Evolutionary conservation across 2,888 invertebrate species (phyloP).

Genomic region (Himalopsyche japonica): DNA sequence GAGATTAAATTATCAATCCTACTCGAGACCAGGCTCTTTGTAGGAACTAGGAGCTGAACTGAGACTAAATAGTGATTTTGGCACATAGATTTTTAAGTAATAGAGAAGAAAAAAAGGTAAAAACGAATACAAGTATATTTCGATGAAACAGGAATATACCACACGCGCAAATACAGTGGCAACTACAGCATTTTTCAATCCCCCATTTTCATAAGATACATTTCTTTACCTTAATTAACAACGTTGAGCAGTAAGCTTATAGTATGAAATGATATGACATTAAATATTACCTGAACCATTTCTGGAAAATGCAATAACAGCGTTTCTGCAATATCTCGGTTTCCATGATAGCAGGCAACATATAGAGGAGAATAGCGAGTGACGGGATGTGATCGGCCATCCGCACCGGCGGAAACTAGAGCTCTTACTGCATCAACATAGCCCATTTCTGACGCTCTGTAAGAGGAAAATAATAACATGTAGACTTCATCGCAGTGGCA

Average conservation of each 20-base stretch:
- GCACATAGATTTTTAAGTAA: too few relatives aligned
- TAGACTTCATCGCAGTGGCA: neutral
- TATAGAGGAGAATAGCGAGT: slow-evolving; percentile 93
- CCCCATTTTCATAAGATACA: too few relatives aligned
- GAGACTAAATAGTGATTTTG: too few relatives aligned
- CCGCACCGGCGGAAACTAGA: slow-evolving; percentile 80
- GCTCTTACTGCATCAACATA: slow-evolving; percentile 75
- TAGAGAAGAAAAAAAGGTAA: too few relatives aligned
- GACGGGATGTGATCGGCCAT: slow-evolving; percentile 86
- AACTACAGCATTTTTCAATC: too few relatives aligned
- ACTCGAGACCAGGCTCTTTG: too few relatives aligned
- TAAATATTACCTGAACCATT: slow-evolving; percentile 66
- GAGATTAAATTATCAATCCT: neutral
- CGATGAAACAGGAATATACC: too few relatives aligned
- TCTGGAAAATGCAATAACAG: slow-evolving; percentile 82
- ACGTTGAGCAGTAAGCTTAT: neutral
- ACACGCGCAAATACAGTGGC: too few relatives aligned
- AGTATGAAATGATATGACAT: neutral
- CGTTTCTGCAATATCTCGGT: slow-evolving; percentile 73
- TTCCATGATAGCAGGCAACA: slow-evolving; percentile 86
- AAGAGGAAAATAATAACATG: neutral
- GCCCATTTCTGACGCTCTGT: slow-evolving; percentile 85
- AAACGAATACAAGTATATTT: too few relatives aligned
- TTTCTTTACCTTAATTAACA: too few relatives aligned
- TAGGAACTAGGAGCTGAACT: too few relatives aligned